A percentile compares a stretch with the other conserved stretches of the same genome.
These are phyloP conservation scores for Ceramica pisi DNA, from an alignment of 2,888 invertebrate species.

Conservation along the genomic window DNA sequence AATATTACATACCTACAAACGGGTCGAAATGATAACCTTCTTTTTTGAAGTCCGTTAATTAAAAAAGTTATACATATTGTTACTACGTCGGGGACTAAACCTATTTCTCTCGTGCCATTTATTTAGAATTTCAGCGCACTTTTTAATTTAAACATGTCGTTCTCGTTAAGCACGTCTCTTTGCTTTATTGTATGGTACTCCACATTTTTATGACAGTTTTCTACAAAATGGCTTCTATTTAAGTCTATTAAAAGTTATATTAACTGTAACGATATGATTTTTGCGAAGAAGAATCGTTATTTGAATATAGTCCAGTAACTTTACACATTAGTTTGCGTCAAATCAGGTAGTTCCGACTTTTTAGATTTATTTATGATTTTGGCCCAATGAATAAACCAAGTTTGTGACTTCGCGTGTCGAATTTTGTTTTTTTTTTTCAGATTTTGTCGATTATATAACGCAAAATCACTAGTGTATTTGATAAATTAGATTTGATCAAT, in stretches of 20 bases:
- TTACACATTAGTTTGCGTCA: no score
- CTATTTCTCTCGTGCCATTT: not conserved
- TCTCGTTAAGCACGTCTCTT: not conserved
- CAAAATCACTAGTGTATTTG: no score
- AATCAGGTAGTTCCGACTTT: no score
- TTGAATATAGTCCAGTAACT: not conserved
- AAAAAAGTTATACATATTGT: conserved; percentile 11
- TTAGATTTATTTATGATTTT: no score
- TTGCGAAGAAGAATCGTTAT: not conserved
- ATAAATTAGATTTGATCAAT: no score
- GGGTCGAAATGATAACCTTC: no score
- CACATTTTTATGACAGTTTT: not conserved
- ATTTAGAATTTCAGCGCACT: not conserved
- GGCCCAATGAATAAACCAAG: no score
- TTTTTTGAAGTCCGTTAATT: not conserved
- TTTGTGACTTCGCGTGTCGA: no score
- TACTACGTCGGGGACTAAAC: not conserved
- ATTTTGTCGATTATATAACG: no score
- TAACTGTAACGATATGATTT: not conserved
- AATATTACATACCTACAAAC: no score
- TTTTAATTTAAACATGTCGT: conserved; percentile 2
- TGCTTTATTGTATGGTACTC: not conserved
- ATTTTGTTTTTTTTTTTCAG: no score
- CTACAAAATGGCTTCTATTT: not conserved
- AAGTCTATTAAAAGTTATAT: not conserved